Evolutionary conservation across 2,888 invertebrate genomes (phyloP).

Genomic region (Ischnura elegans): DNA sequence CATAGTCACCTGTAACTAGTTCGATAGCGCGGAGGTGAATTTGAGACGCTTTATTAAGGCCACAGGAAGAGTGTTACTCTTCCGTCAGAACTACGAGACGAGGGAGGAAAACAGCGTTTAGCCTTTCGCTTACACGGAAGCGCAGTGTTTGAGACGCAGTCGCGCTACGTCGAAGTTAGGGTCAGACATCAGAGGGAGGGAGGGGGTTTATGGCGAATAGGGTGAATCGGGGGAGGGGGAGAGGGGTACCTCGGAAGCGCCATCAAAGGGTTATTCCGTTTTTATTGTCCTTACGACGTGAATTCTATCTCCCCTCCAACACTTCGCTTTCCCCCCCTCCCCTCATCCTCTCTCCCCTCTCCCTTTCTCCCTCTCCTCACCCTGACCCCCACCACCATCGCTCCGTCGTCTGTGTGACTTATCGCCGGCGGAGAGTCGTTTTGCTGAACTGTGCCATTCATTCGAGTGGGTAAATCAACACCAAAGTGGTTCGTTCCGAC

Average conservation of each 20-base stretch:
- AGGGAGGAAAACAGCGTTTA: neutral
- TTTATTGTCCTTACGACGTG: neutral
- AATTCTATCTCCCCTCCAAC: neutral
- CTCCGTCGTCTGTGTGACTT: neutral
- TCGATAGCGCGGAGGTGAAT: neutral
- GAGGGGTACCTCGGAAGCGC: neutral
- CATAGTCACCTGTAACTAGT: neutral
- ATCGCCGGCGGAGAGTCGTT: neutral
- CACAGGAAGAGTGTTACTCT: neutral
- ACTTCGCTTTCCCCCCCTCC: neutral
- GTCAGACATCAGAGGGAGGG: neutral
- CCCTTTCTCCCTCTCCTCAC: too few species aligned
- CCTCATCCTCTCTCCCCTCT: neutral
- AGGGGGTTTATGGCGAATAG: neutral
- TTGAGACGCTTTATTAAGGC: neutral
- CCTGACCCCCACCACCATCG: too few species aligned
- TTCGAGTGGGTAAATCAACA: slow-evolving; percentile 20
- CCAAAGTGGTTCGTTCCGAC: neutral
- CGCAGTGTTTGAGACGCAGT: neutral
- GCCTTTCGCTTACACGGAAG: neutral
- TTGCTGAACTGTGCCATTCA: slow-evolving; percentile 12
- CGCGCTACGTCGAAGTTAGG: neutral
- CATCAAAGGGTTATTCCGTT: neutral
- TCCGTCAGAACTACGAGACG: neutral
- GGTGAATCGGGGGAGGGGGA: neutral